Base-by-base conservation (phyloP, 2,888 invertebrate genomes). In the Theodoxus fluviatilis region DNA sequence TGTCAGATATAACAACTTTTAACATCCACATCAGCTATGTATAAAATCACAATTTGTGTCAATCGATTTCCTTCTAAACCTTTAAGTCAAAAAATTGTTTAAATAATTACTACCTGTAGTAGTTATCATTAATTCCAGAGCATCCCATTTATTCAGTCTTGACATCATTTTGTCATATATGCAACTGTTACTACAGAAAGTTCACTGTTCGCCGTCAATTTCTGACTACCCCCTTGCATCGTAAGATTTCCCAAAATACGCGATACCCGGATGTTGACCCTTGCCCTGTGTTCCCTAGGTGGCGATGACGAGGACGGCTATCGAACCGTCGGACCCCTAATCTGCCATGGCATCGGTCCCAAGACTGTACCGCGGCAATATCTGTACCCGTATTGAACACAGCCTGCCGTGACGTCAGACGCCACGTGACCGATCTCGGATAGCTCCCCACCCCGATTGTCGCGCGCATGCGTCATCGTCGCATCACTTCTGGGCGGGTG, bases 291-390 rank as follows among this genome's bases (percentile, higher is more conserved):
- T 69, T 76, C 72, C 73, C 28, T 78, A 80, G 80, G 80, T 79
- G 79, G 79, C 35, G 7, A 71, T 33, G 68, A 71, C 1, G 81
- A 81, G 67, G 76, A 77, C 59, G 81, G 81, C 43, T 79, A 72
- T 74, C 72, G 72, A 69, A 73, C 71, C 12, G 40, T 81, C 47
- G 80, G 80, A 49, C 76, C 79, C 35, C 61, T 79, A 22, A 64
- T 69, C 49, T 81, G 80, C 72, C 74, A 71, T 31, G 80, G 80
- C 43, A 47, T 63, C n/a, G 66, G 43, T 40, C 31, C 38, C 57
- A n/a, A n/a, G 63, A 61, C n/a, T 22, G n/a, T 22, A 49, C 49
- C 49, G 22, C n/a, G 22, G 22, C 49, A n/a, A 22, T 49, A 22
- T n/a, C n/a, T n/a, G 49, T n/a, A 49, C n/a, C 49, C 22, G 52